Percentiles rank a stretch among this genome's conserved stretches.
Conservation (phyloP, 2,797 vertebrate species). For the Xiphorhynchus erythropygius region DNA sequence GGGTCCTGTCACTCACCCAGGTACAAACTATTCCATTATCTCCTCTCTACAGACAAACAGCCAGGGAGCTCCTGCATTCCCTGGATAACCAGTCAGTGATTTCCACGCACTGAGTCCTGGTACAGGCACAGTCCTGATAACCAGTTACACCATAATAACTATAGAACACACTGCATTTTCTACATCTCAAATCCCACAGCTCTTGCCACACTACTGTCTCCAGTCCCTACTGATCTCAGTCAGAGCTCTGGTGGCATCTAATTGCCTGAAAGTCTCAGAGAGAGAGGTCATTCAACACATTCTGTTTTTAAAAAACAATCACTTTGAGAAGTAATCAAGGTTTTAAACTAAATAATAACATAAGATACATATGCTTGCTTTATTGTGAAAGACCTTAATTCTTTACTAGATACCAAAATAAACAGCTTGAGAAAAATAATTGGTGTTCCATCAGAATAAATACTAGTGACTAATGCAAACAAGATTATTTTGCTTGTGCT, state of each 20-base stretch:
- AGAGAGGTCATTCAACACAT: not conserved
- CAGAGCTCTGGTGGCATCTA: not conserved
- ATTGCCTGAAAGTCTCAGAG: not conserved
- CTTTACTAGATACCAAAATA: not conserved
- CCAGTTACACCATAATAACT: not conserved
- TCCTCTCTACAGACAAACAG: not conserved
- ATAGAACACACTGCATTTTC: not conserved
- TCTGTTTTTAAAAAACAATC: not conserved
- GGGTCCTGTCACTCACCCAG: not conserved
- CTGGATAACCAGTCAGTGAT: not conserved
- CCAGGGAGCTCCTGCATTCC: not conserved
- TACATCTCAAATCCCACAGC: not conserved
- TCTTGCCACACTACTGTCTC: not conserved
- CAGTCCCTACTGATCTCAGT: not conserved
- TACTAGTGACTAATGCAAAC: not conserved
- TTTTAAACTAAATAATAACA: not conserved
- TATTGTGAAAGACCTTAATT: not conserved
- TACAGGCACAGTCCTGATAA: not conserved
- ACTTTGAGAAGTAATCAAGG: not conserved
- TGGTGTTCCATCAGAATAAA: not conserved
- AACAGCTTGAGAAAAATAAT: not conserved
- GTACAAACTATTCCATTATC: not conserved
- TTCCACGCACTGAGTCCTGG: not conserved
- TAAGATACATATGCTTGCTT: not conserved
- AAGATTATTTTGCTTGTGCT: not conserved